A percentile compares a stretch with the other conserved stretches of the same genome.
phyloP scores from a whole-genome alignment of 2,888 invertebrate genomes.

The Sialis lutaria region DNA sequence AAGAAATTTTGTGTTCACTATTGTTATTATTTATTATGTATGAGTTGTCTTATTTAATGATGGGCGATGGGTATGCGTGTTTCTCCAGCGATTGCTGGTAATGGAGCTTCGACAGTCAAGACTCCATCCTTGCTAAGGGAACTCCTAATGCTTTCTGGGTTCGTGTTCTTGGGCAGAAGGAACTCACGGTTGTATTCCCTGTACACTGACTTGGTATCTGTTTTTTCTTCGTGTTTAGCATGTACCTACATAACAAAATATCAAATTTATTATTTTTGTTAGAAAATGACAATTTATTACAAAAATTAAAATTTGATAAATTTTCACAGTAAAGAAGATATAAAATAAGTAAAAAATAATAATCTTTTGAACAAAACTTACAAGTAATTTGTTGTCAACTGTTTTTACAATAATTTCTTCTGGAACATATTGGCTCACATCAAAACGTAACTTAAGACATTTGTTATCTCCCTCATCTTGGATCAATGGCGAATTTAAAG shows the following conservation, averaged over 20 bases:
- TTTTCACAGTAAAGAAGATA: background rate
- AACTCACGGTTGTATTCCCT: conserved; percentile 97
- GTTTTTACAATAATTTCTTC: conserved; percentile 98
- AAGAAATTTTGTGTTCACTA: too few species aligned
- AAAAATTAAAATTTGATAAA: background rate
- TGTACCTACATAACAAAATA: conserved; percentile 54
- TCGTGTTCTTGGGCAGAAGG: conserved; percentile 89
- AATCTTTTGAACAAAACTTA: conserved; percentile 27
- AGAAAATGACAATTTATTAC: background rate
- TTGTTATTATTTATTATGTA: too few species aligned
- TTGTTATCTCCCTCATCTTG: conserved; percentile 90
- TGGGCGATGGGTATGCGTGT: conserved; percentile 69
- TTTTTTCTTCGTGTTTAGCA: conserved; percentile 96
- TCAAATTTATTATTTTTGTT: background rate
- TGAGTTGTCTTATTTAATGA: conserved; percentile 23
- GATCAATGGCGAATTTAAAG: conserved; percentile 81
- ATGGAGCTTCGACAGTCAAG: conserved; percentile 88
- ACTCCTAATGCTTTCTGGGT: conserved; percentile 90
- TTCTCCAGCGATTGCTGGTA: conserved; percentile 73
- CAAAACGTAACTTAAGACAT: conserved; percentile 86
- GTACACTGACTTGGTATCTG: conserved; percentile 90
- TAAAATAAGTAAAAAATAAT: background rate
- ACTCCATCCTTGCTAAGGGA: conserved; percentile 94
- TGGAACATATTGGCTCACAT: conserved; percentile 90
- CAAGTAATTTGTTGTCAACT: conserved; percentile 91